These are phyloP conservation scores for Metopia argyrocephala DNA, from an alignment of 2,888 invertebrate genomes.

Conservation along the genomic window DNA sequence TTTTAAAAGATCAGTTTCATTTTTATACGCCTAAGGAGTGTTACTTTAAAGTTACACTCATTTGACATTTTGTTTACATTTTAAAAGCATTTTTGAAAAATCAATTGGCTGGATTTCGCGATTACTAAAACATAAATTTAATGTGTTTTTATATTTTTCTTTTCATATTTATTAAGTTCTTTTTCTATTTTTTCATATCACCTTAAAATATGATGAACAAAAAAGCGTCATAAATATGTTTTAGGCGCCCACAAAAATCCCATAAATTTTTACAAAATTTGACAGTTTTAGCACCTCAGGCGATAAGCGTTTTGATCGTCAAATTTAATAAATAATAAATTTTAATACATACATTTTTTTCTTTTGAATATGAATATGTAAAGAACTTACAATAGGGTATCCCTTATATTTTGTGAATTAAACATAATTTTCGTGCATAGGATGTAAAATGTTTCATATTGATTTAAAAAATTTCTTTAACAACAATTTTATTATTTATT, in stretches of 20 bases:
- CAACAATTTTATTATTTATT: no score
- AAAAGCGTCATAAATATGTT: slow-evolving; percentile 15
- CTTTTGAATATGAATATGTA: no score
- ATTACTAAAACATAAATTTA: no score
- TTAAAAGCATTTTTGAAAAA: neutral
- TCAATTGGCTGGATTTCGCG: slow-evolving; percentile 22
- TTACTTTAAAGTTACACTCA: neutral
- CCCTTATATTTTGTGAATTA: no score
- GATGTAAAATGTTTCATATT: no score
- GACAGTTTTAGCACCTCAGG: slow-evolving; percentile 57
- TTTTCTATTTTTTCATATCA: neutral
- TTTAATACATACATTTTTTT: neutral
- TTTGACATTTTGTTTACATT: neutral
- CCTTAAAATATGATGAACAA: neutral
- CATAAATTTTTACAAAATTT: slow-evolving; percentile 63
- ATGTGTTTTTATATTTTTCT: no score
- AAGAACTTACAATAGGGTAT: no score
- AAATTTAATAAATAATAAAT: slow-evolving; percentile 26
- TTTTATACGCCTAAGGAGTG: neutral
- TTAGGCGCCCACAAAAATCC: slow-evolving; percentile 61
- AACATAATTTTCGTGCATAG: no score
- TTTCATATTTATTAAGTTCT: neutral
- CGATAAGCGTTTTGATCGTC: slow-evolving; percentile 26
- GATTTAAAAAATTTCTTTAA: no score
- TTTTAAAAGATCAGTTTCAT: no score